Conservation (phyloP, 2,113 vertebrate species). For the Carollia perspicillata region DNA sequence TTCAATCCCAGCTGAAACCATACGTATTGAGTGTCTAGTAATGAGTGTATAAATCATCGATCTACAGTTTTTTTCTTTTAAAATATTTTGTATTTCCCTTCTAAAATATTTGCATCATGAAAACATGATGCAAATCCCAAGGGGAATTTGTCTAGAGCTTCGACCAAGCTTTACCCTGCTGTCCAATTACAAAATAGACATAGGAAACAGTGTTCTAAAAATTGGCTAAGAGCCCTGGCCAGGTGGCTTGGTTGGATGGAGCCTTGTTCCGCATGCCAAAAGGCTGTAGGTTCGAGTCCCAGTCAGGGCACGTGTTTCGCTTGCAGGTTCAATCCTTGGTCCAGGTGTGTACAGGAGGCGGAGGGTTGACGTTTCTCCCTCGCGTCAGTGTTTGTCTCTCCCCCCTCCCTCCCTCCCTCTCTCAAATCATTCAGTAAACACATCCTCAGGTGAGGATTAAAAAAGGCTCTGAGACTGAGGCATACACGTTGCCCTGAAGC, state of each 20-base stretch:
- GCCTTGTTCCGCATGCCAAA: too few relatives aligned
- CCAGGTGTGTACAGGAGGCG: too few relatives aligned
- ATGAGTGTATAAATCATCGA: background rate
- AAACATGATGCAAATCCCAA: background rate
- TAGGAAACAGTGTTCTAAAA: background rate
- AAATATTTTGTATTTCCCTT: slow-evolving; percentile 1
- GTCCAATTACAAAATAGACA: background rate
- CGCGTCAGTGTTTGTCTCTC: too few relatives aligned
- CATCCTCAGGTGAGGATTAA: too few relatives aligned
- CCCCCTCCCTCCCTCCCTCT: too few relatives aligned
- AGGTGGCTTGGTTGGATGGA: too few relatives aligned
- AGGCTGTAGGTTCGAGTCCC: too few relatives aligned
- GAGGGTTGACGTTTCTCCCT: background rate
- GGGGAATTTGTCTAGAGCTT: background rate
- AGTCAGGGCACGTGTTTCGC: too few relatives aligned
- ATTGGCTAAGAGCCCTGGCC: background rate
- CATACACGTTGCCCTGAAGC: background rate
- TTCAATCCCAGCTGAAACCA: background rate
- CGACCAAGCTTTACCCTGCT: background rate
- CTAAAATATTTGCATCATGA: background rate
- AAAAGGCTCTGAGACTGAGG: background rate
- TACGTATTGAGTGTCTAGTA: background rate
- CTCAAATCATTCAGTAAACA: too few relatives aligned
- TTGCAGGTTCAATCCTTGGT: too few relatives aligned
- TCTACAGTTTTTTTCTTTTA: background rate